Percentiles rank a stretch among this genome's conserved stretches.
These are phyloP conservation scores for Ianthella basta DNA, from an alignment of 37 sponge, comb jelly and placozoan species.

Conservation along the genomic window DNA sequence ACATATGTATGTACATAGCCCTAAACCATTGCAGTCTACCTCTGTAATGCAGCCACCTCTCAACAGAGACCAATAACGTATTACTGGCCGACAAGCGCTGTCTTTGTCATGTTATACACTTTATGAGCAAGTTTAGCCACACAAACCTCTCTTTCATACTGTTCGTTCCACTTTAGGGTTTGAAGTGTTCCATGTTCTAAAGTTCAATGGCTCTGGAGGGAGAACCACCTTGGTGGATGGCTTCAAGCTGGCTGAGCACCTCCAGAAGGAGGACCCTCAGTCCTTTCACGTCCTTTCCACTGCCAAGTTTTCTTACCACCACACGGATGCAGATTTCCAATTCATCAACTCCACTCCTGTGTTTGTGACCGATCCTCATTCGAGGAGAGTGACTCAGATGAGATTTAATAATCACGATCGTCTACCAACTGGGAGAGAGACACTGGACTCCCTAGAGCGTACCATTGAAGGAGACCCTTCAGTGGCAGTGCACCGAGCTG, in stretches of 20 bases:
- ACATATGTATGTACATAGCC: too few species aligned
- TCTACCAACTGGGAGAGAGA: neutral
- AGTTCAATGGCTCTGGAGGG: conserved; percentile 28
- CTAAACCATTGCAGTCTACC: too few species aligned
- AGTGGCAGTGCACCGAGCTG: too few species aligned
- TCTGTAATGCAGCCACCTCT: too few species aligned
- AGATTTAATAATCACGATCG: conserved; percentile 29
- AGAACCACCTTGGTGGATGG: conserved; percentile 34
- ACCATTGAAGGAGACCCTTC: too few species aligned
- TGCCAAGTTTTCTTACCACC: neutral
- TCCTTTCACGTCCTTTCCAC: conserved; percentile 29
- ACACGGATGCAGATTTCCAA: neutral
- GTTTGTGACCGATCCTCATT: conserved; percentile 8
- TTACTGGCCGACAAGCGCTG: too few species aligned
- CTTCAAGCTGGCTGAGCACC: conserved; percentile 25
- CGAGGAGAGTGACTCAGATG: neutral
- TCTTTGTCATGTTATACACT: too few species aligned
- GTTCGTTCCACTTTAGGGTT: conserved; percentile 1
- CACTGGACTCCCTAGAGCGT: neutral
- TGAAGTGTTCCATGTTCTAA: conserved; percentile 11
- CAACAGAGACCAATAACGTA: too few species aligned
- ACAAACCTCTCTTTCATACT: too few species aligned
- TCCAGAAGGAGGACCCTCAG: conserved; percentile 6
- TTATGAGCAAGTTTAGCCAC: too few species aligned
- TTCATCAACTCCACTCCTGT: neutral